Conservation (phyloP, 2,888 invertebrate genomes). For the Drosophila anceps region DNA sequence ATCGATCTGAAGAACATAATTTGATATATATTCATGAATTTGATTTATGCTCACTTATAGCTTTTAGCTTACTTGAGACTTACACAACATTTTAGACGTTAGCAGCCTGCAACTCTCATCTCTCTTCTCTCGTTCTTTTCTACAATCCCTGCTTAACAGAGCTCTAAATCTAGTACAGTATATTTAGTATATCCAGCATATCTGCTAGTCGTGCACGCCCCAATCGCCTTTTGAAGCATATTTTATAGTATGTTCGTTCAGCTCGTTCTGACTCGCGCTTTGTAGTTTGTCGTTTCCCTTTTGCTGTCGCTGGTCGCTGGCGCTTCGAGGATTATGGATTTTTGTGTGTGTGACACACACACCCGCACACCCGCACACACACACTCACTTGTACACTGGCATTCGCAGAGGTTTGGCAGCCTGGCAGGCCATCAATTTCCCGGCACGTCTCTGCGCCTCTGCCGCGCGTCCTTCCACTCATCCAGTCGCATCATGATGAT, state of each 20-base stretch:
- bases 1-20: not conserved
- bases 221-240: not conserved
- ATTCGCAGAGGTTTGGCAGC: conserved; percentile 19
- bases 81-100: too few relatives aligned
- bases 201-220: not conserved
- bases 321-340: conserved; percentile 73
- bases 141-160: too few relatives aligned
- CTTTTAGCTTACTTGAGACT: too few relatives aligned
- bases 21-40: too few relatives aligned
- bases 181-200: too few relatives aligned
- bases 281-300: conserved; percentile 75
- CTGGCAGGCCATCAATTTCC: conserved; percentile 73
- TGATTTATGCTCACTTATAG: too few relatives aligned
- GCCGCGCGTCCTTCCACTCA: not conserved
- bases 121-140: too few relatives aligned
- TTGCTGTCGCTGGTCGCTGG: conserved; percentile 47
- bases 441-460: conserved; percentile 14
- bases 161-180: too few relatives aligned
- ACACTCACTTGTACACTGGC: conserved; percentile 3
- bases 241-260: conserved; percentile 21
- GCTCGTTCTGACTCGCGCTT: conserved; percentile 51
- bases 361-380: conserved; percentile 2
- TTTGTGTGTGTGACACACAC: conserved; percentile 58
- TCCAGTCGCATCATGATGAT: conserved; percentile 59
- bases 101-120: too few relatives aligned